Evolutionary conservation across 2,797 vertebrate genomes (phyloP), one percentile per base, ranked within the genome.

Genomic region (Onychomys torridus): DNA sequence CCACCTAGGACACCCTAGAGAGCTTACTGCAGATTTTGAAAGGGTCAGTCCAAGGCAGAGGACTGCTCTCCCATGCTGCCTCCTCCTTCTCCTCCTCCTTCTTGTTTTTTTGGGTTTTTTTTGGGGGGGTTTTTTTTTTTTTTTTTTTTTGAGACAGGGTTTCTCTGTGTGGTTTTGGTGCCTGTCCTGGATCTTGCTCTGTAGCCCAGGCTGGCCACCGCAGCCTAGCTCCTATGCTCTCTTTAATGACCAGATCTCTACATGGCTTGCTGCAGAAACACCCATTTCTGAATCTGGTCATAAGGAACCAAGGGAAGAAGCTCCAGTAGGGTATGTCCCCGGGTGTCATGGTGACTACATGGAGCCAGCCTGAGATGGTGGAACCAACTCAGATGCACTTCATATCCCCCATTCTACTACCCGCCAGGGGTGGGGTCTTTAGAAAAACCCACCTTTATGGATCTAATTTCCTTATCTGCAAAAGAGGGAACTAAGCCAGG

Each of bases 401-500:
- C 46, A 27, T 13, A 25, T 43, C 23, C 13, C 25, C 8, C 37
- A 21, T 5, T n/a, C 13, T 57, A 34, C 43, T n/a, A 6, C 85
- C 25, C 5, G 43, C 63, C 69, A 69, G 71, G 63, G 21, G 37
- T 19, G 46, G 55, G 46, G 57, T 61, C 65, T 81, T 34, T 40
- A 75, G 90, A 63, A 92, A 93, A 89, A 43, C 7, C 34, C 34
- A 32, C 71, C 49, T 77, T 81, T 71, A 43, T 40, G 34, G n/a
- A 34, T 67, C 49, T 8, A 1, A 4, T 77, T 81, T 77, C 77
- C 65, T 91, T 57, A 73, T 63, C 32, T 63, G 40, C 17, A 84
- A 73, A 92, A 88, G 2, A 90, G 3, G 17, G 6, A 46, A 59
- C n/a, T 52, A 87, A 93, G 40, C 55, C 27, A 43, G n/a, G 78